Percentiles rank a stretch among this genome's conserved stretches.
Evolutionary conservation across 2,888 invertebrate genomes (phyloP).

Genomic region (Dendrolimus houi): DNA sequence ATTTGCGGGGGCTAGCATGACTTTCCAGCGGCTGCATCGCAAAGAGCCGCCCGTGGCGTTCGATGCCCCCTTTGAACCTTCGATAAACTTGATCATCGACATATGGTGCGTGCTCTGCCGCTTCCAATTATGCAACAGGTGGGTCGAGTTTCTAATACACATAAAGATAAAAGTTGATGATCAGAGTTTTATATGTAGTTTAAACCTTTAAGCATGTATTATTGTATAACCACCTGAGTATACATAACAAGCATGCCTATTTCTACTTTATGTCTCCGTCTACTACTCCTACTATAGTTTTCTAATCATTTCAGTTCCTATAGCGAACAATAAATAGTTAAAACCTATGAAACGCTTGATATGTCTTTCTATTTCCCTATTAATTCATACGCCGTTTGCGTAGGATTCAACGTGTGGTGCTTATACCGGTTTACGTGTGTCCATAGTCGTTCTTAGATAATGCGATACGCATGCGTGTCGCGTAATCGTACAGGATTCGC

Average conservation of each 20-base stretch:
- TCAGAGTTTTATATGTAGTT: no score
- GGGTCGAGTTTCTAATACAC: constrained; percentile 27
- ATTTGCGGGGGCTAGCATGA: constrained; percentile 44
- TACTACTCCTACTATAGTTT: no score
- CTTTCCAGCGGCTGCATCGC: constrained; percentile 53
- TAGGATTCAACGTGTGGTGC: constrained; percentile 27
- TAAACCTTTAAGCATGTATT: no score
- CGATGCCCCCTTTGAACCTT: constrained; percentile 63
- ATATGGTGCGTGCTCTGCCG: constrained; percentile 33
- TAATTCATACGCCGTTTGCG: constrained; percentile 18
- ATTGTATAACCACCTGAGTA: no score
- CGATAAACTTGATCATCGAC: constrained; percentile 65
- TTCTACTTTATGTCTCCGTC: no score
- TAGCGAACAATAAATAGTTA: no score
- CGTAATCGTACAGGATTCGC: constrained; percentile 72
- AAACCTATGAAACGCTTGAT: no score
- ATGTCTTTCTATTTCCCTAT: constrained; percentile 15
- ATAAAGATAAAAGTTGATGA: neutral
- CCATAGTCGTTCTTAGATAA: constrained; percentile 52
- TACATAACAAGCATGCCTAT: no score
- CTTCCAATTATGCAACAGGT: constrained; percentile 42
- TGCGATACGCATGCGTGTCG: constrained; percentile 67
- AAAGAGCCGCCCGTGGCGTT: constrained; percentile 41
- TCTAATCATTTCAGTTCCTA: no score
- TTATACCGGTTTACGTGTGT: constrained; percentile 39